Conservation (phyloP, 2,797 vertebrate species). For the Allobates femoralis region DNA sequence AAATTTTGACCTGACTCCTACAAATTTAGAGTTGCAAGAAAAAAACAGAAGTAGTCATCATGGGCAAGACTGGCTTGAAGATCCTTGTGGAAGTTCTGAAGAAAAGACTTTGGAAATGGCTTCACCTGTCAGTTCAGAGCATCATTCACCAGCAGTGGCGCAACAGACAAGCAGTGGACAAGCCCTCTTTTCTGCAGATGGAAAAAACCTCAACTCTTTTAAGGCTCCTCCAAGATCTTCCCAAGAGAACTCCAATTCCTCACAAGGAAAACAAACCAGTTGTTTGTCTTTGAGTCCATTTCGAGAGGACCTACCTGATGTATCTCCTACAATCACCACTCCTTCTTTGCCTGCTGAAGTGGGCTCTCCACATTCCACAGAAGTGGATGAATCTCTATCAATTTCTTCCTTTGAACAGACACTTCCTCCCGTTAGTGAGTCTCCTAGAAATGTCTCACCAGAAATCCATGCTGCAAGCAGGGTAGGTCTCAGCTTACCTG, state of each 20-base stretch:
- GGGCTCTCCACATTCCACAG: slow-evolving; percentile 87
- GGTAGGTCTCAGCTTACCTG: slow-evolving; percentile 78
- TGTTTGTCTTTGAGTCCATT: slow-evolving; percentile 86
- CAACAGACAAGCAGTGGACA: background rate
- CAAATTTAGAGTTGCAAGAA: slow-evolving; percentile 77
- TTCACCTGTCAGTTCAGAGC: slow-evolving; percentile 82
- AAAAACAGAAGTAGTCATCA: slow-evolving; percentile 70
- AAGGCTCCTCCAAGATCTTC: slow-evolving; percentile 68
- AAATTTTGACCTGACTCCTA: slow-evolving; percentile 82
- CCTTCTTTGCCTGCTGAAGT: slow-evolving; percentile 87
- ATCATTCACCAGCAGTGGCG: slow-evolving; percentile 76
- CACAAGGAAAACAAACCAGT: slow-evolving; percentile 82
- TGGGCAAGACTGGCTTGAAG: slow-evolving; percentile 71
- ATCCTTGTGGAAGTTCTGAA: slow-evolving; percentile 78
- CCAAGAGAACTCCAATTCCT: slow-evolving; percentile 72
- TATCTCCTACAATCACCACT: slow-evolving; percentile 82
- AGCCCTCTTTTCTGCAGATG: slow-evolving; percentile 65
- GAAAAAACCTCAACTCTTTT: slow-evolving; percentile 70
- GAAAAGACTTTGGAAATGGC: slow-evolving; percentile 83
- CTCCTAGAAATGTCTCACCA: slow-evolving; percentile 77
- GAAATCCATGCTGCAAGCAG: slow-evolving; percentile 69
- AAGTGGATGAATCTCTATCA: slow-evolving; percentile 88
- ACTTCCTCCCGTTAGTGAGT: slow-evolving; percentile 81
- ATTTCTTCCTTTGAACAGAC: slow-evolving; percentile 92
- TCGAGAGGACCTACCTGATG: slow-evolving; percentile 82